phyloP scores from a whole-genome alignment of 2,113 vertebrate species.

The Mustela nigripes region DNA sequence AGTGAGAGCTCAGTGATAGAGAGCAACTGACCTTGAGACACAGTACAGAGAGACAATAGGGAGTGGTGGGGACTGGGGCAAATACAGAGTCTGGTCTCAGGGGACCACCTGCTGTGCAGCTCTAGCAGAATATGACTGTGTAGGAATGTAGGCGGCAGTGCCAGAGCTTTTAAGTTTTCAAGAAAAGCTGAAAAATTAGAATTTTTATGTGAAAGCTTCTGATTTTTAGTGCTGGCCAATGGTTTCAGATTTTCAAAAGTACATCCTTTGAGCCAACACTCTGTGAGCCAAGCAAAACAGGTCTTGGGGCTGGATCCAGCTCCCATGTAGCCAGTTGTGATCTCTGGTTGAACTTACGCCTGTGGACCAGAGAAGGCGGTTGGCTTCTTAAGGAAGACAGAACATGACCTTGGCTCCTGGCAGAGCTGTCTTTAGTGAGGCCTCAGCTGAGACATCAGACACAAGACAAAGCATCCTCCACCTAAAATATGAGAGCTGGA shows the following conservation, averaged over 20 bases:
- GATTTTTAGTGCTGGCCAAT: conserved; percentile 55
- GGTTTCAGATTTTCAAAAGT: background rate
- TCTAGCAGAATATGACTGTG: background rate
- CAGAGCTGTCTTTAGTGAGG: background rate
- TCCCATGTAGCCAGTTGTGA: background rate
- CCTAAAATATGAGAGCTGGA: background rate
- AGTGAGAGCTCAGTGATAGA: accelerated
- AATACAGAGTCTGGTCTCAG: background rate
- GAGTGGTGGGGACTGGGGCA: background rate
- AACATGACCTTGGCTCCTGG: background rate
- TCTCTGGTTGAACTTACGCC: background rate
- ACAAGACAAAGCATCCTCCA: background rate
- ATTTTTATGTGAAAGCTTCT: conserved; percentile 15
- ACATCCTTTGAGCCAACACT: background rate
- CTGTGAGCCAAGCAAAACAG: background rate
- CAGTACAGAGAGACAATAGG: background rate
- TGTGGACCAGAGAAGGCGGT: background rate
- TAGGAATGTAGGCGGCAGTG: background rate
- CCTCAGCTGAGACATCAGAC: background rate
- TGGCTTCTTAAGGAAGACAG: conserved; percentile 6
- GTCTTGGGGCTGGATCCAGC: background rate
- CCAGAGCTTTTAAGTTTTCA: background rate
- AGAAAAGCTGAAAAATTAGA: conserved; percentile 30
- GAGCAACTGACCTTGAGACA: background rate
- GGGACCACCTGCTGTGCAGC: background rate